Percentiles rank a stretch among this genome's conserved stretches.
Conservation (phyloP, 2,113 vertebrate species). For the Otolemur garnettii region DNA sequence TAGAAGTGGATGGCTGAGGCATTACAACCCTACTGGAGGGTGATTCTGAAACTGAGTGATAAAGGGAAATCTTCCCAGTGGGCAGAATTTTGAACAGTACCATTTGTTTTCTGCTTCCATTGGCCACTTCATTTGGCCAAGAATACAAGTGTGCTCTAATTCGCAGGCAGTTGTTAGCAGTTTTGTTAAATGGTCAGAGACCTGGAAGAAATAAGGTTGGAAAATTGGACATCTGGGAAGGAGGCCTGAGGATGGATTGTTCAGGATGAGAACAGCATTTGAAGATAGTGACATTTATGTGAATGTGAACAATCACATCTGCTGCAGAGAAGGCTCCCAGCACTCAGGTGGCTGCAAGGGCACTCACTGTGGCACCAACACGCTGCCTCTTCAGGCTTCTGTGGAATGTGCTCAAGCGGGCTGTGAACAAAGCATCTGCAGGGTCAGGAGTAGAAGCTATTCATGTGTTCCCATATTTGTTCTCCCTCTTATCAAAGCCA, state of each 20-base stretch:
- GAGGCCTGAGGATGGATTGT: not conserved
- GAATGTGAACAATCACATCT: slow-evolving; percentile 3
- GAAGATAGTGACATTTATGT: not conserved
- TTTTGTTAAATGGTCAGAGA: slow-evolving; percentile 51
- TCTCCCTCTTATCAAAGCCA: not conserved
- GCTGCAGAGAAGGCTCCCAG: not conserved
- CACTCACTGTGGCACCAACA: not conserved
- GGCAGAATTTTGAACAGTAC: slow-evolving; percentile 23
- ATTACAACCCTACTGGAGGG: not conserved
- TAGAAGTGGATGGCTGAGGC: not conserved
- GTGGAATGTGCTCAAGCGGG: not conserved
- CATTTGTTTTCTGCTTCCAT: slow-evolving; percentile 43
- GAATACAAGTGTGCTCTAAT: slow-evolving; percentile 39
- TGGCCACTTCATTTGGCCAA: not conserved
- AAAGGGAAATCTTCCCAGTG: not conserved
- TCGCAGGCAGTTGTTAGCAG: slow-evolving; percentile 34
- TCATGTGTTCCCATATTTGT: not conserved
- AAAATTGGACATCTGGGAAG: slow-evolving; percentile 49
- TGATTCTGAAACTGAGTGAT: not conserved
- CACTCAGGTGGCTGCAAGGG: not conserved
- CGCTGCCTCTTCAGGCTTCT: not conserved
- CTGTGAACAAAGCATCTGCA: not conserved
- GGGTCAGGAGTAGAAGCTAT: not conserved
- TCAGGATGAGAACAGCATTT: not conserved
- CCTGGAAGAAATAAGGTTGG: slow-evolving; percentile 43